Evolutionary conservation across 2,888 invertebrate genomes (phyloP).

Genomic region (Acanthococcus lagerstroemiae): DNA sequence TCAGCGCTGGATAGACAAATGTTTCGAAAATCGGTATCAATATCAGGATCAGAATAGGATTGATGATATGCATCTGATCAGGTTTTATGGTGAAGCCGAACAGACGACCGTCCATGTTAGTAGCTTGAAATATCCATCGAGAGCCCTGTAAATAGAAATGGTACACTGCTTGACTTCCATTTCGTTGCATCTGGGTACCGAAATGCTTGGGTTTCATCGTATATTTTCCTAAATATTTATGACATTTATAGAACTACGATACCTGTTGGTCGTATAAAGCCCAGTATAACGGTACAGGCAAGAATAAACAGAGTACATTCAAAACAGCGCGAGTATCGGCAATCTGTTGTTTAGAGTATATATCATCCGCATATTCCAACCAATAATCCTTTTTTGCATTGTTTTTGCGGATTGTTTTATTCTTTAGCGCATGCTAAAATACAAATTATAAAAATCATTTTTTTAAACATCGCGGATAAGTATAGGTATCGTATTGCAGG

Average conservation of each 20-base stretch:
- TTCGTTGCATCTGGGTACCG: too few relatives aligned
- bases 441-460: too few relatives aligned
- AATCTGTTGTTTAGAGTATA: slow-evolving; percentile 24
- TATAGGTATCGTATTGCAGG: too few relatives aligned
- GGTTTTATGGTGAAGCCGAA: slow-evolving; percentile 65
- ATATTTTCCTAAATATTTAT: not conserved
- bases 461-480: too few relatives aligned
- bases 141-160: slow-evolving; percentile 37
- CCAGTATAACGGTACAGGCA: slow-evolving; percentile 74
- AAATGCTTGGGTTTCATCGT: too few relatives aligned
- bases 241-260: not conserved
- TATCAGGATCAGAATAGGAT: slow-evolving; percentile 71
- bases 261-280: slow-evolving; percentile 74
- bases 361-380: slow-evolving; percentile 77
- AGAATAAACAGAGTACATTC: slow-evolving; percentile 57
- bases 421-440: slow-evolving; percentile 29
- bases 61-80: slow-evolving; percentile 91
- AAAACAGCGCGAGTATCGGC: slow-evolving; percentile 58
- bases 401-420: slow-evolving; percentile 5
- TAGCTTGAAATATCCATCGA: slow-evolving; percentile 55
- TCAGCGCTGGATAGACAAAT: slow-evolving; percentile 66
- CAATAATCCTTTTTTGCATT: slow-evolving; percentile 45
- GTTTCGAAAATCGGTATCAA: slow-evolving; percentile 79
- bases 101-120: slow-evolving; percentile 71
- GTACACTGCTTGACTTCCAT: too few relatives aligned